phyloP scores from a whole-genome alignment of 2,888 invertebrate genomes.

The Napeogenes inachia region DNA sequence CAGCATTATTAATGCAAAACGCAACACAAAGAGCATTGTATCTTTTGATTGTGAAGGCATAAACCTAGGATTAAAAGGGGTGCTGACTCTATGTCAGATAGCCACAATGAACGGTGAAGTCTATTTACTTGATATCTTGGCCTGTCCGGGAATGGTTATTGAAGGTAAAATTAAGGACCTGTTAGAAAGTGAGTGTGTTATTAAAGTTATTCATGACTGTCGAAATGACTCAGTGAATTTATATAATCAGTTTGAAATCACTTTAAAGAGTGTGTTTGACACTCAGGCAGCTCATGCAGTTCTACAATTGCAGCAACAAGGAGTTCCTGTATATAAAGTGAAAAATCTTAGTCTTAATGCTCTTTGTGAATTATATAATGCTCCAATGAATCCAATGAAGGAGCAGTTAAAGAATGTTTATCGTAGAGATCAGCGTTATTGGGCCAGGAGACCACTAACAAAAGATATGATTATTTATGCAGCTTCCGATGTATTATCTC shows the following conservation, averaged over 20 bases:
- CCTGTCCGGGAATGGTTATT: constrained; percentile 86
- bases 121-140: constrained; percentile 91
- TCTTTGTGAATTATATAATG: constrained; percentile 92
- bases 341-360: constrained; percentile 95
- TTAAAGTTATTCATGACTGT: constrained; percentile 95
- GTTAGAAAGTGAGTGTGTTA: constrained; percentile 86
- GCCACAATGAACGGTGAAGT: constrained; percentile 89
- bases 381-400: constrained; percentile 92
- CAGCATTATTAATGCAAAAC: constrained; percentile 80
- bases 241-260: constrained; percentile 90
- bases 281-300: constrained; percentile 96
- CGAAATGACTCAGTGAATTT: constrained; percentile 93
- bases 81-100: constrained; percentile 90
- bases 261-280: constrained; percentile 91
- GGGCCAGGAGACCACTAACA: constrained; percentile 92
- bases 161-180: constrained; percentile 88
- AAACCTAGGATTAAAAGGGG: constrained; percentile 92
- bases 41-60: constrained; percentile 96
- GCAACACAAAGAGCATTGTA: constrained; percentile 79
- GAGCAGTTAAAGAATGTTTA: constrained; percentile 93
- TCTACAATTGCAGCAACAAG: constrained; percentile 91
- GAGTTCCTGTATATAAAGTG: constrained; percentile 95
- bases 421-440: constrained; percentile 89
- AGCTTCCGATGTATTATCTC: constrained; percentile 90
- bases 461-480: constrained; percentile 95